Base-by-base conservation (phyloP, 1,140 invertebrate genomes). In the Euwallacea similis region DNA sequence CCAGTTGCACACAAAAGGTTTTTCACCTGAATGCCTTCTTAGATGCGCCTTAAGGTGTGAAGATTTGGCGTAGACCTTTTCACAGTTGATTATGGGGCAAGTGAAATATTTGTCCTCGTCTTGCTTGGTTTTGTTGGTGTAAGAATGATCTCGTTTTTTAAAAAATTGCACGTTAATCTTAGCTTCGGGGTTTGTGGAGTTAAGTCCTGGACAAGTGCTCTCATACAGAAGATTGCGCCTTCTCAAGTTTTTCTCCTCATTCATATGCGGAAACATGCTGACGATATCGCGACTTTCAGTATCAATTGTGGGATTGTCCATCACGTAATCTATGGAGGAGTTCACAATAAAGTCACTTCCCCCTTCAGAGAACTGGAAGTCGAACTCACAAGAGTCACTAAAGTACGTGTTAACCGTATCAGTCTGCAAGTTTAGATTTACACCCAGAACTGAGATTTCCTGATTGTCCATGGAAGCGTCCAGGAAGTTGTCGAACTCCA, bases 1-100 rank as follows among this genome's bases (percentile, higher is more conserved):
- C 96, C 96, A 98, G 56, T 90, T 92, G 80, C 91, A 93, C 6
- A 85, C 85, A 78, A 98, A 98, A 0, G 96, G 96, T 79, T 98
- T 98, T 82, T 98, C 95, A 0, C 96, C 96, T 0, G 95, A 94
- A 82, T 98, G 96, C 9, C 96, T 87, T 2, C 96, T 85, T 59
- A 97, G 81, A 80, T 98, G 97, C 2, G 96, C 95, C 79, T 97
- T 96, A 16, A 98, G 85, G 81, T 98, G 96, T 7, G 94, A 96
- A 13, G 93, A 91, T 82, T 98, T 98, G 64, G 94, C 93, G 77
- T 98, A 98, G 0, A 91, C 82, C 82, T 93, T 89, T 3, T 86
- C 83, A 75, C 88, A 89, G 60, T 84, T 84, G 15, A 81, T 79
- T 46, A 87, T 86, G 4, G 87, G 86, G 81, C 88, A 89, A 4